Conservation (phyloP, 2,113 vertebrate genomes). For the Crypturellus undulatus region DNA sequence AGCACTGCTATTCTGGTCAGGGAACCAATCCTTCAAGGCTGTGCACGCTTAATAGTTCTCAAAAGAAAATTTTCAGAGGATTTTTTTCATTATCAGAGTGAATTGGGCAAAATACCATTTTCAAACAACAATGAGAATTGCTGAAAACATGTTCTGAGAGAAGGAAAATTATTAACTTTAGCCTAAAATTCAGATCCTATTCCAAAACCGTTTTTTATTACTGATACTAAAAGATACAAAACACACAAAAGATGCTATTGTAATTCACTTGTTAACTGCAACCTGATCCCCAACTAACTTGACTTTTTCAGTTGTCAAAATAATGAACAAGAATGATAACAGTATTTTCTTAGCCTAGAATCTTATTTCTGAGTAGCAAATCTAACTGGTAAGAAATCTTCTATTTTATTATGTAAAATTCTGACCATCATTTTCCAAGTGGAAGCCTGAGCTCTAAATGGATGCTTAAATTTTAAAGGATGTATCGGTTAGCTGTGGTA, state of each 20-base stretch:
- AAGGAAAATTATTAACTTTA: neutral
- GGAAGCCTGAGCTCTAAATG: neutral
- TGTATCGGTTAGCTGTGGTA: neutral
- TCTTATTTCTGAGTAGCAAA: neutral
- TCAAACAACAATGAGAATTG: neutral
- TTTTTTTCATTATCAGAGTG: neutral
- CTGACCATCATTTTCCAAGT: neutral
- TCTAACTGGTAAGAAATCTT: neutral
- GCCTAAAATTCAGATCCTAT: neutral
- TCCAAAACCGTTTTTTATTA: neutral
- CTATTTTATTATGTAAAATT: neutral
- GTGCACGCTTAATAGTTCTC: neutral
- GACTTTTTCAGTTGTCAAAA: neutral
- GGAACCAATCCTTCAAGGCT: neutral
- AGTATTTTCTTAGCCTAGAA: neutral
- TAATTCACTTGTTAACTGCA: neutral
- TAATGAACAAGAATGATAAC: neutral
- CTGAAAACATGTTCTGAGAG: neutral
- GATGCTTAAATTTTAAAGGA: neutral
- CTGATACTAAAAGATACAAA: neutral
- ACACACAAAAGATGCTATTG: neutral
- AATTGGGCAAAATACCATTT: conserved; percentile 1
- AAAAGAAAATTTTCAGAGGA: neutral
- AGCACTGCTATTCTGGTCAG: neutral
- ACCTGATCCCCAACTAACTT: neutral